phyloP scores from a whole-genome alignment of 53 echinoderm and acorn worm species.

The Glandiceps talaboti region DNA sequence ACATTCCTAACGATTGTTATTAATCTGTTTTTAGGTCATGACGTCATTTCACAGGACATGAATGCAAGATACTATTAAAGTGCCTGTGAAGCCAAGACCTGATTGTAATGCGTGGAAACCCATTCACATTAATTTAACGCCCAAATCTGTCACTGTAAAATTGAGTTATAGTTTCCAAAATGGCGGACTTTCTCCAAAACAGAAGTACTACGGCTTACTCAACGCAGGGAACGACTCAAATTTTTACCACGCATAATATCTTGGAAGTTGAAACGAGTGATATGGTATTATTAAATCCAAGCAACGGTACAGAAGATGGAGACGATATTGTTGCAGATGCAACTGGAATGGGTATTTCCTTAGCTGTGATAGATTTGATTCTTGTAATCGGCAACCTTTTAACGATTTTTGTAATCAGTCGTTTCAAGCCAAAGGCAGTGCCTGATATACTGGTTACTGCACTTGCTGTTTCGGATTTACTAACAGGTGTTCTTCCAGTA shows the following conservation, averaged over 20 bases:
- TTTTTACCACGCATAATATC: too few species aligned
- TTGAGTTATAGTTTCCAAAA: neutral
- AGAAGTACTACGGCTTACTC: too few species aligned
- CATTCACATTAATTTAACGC: neutral
- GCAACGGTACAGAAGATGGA: neutral
- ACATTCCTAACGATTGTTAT: too few species aligned
- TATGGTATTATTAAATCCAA: too few species aligned
- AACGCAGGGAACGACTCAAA: too few species aligned
- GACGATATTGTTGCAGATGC: neutral
- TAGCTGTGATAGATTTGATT: neutral
- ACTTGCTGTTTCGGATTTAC: slow-evolving; percentile 10
- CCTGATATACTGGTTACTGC: slow-evolving; percentile 7
- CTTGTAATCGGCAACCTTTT: neutral
- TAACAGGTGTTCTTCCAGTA: slow-evolving; percentile 8
- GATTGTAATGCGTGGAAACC: too few species aligned
- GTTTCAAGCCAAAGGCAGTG: neutral
- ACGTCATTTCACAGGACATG: too few species aligned
- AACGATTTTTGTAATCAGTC: neutral
- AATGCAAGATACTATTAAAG: too few species aligned
- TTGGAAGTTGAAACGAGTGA: too few species aligned
- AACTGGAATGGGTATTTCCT: neutral
- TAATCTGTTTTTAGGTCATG: too few species aligned
- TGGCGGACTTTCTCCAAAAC: too few species aligned
- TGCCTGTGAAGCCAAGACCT: too few species aligned
- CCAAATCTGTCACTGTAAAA: neutral